Conservation (phyloP, 2,113 vertebrate species). For the Ameiurus melas region DNA sequence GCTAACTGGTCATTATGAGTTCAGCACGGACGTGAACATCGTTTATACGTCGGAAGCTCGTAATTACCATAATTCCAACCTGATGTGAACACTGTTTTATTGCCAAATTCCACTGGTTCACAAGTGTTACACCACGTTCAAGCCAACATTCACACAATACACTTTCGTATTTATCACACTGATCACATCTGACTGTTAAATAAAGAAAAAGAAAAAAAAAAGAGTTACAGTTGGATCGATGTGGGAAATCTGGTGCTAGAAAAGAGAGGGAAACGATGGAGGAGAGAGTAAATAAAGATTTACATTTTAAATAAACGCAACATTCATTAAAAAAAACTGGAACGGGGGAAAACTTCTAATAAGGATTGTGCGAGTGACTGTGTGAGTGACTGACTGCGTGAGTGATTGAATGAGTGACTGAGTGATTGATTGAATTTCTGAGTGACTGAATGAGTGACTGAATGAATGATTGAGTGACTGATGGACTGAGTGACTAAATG, state of each 20-base stretch:
- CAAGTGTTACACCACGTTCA: neutral
- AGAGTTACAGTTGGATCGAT: neutral
- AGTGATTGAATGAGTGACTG: neutral
- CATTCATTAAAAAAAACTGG: neutral
- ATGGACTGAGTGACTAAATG: too few species aligned
- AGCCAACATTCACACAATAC: neutral
- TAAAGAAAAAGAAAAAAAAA: too few species aligned
- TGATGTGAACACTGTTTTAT: neutral
- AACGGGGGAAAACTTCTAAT: neutral
- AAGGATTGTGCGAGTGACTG: neutral
- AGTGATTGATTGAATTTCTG: neutral
- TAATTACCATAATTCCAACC: conserved; percentile 20
- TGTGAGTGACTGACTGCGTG: neutral
- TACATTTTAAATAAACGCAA: neutral
- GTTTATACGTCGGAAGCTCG: conserved; percentile 9
- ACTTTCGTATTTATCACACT: neutral
- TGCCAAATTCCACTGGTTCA: neutral
- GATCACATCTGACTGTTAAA: neutral
- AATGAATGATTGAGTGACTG: neutral
- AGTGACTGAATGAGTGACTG: neutral
- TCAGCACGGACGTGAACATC: neutral
- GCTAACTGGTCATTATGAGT: conserved; percentile 11
- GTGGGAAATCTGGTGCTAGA: neutral
- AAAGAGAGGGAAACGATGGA: neutral
- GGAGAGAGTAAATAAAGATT: neutral